Percentiles rank a stretch among this genome's conserved stretches.
These are phyloP conservation scores for Myxocyprinus asiaticus DNA, from an alignment of 2,113 vertebrate species.

Conservation along the genomic window DNA sequence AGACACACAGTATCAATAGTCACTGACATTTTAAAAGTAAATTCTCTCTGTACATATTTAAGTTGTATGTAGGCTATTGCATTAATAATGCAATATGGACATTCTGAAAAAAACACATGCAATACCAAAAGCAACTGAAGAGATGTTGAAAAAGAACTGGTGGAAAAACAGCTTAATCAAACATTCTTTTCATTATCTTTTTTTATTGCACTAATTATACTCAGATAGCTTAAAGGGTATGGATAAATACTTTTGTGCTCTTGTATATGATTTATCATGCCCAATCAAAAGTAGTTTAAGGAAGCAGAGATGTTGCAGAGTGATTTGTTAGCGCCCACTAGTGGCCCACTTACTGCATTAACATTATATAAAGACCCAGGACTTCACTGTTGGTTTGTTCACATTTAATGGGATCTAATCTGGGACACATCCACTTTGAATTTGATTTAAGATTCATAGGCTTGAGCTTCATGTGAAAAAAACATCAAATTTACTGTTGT, in stretches of 20 bases:
- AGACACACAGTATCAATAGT: constrained; percentile 58
- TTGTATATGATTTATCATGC: constrained; percentile 17
- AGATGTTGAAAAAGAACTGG: neutral
- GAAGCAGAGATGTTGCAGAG: neutral
- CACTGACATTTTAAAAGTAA: constrained; percentile 44
- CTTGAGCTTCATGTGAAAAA: neutral
- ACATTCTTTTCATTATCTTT: neutral
- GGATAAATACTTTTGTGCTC: neutral
- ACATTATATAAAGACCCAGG: too few relatives aligned
- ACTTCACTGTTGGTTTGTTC: too few relatives aligned
- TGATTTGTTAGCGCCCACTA: constrained; percentile 19
- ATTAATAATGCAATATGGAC: too few relatives aligned
- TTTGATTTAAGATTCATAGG: neutral
- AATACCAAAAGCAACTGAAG: neutral
- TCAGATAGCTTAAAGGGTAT: neutral
- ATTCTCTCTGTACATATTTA: neutral
- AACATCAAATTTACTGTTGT: too few relatives aligned
- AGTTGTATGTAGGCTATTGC: neutral
- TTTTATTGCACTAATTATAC: neutral
- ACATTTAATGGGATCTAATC: too few relatives aligned
- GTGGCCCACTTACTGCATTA: neutral
- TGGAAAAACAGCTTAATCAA: neutral
- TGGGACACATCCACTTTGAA: neutral
- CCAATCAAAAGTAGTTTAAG: neutral
- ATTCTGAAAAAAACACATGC: neutral